A percentile compares a stretch with the other conserved stretches of the same genome.
Evolutionary conservation across 1,140 invertebrate species (phyloP).

Genomic region (Brachionus asplanchnoidis): DNA sequence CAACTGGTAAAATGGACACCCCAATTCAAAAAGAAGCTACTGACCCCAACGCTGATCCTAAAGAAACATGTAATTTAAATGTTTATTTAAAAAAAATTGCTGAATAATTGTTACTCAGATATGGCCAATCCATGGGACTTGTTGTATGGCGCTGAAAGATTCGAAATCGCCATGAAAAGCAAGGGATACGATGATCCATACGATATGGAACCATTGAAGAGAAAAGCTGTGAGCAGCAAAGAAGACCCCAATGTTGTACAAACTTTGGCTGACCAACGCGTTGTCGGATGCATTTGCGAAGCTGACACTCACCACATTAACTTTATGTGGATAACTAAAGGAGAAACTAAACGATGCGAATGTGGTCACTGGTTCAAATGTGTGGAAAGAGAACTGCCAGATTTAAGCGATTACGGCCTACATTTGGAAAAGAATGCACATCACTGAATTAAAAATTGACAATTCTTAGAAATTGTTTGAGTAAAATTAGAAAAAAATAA

Average conservation of each 20-base stretch:
- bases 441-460: not conserved
- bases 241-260: constrained; percentile 80
- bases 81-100: not conserved
- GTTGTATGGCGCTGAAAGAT: constrained; percentile 30
- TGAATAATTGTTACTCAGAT: not conserved
- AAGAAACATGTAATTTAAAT: constrained; percentile 40
- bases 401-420: constrained; percentile 38
- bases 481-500: not conserved
- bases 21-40: constrained; percentile 6
- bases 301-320: constrained; percentile 78
- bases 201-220: constrained; percentile 53
- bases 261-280: constrained; percentile 76
- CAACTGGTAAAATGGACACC: not conserved
- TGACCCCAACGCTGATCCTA: constrained; percentile 35
- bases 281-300: constrained; percentile 93
- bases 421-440: constrained; percentile 31
- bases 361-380: constrained; percentile 96
- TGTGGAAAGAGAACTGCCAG: constrained; percentile 58
- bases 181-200: constrained; percentile 40
- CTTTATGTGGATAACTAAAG: constrained; percentile 89
- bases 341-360: constrained; percentile 78
- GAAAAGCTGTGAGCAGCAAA: constrained; percentile 74
- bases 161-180: constrained; percentile 41
- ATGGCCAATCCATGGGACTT: constrained; percentile 35
- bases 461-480: not conserved